These are phyloP conservation scores for Andrena haemorrhoa DNA, from an alignment of 2,888 invertebrate species.

Conservation along the genomic window DNA sequence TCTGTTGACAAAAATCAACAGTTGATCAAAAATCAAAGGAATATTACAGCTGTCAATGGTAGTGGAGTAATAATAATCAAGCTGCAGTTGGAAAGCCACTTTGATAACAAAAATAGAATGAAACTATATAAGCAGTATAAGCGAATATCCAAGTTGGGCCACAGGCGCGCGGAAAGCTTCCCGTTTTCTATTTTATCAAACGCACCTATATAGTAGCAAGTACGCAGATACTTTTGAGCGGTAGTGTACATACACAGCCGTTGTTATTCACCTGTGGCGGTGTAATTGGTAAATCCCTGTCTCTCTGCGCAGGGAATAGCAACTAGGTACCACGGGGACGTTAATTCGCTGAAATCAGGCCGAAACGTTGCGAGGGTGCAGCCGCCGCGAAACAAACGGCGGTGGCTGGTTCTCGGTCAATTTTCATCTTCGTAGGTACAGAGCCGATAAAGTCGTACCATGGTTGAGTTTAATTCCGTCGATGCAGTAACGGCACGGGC, in stretches of 20 bases:
- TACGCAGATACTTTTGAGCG: not conserved
- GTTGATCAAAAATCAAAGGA: too few relatives aligned
- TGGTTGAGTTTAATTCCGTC: conserved; percentile 24
- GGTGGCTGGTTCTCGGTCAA: not conserved
- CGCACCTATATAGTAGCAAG: too few relatives aligned
- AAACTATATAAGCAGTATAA: too few relatives aligned
- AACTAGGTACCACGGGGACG: conserved; percentile 3
- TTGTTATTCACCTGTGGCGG: not conserved
- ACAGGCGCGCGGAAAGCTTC: too few relatives aligned
- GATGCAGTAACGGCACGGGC: not conserved
- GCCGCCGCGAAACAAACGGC: not conserved
- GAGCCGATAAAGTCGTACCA: not conserved
- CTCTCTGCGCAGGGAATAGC: not conserved
- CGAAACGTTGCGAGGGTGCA: not conserved
- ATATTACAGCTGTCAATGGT: too few relatives aligned
- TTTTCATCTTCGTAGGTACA: conserved; percentile 27
- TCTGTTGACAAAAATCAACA: too few relatives aligned
- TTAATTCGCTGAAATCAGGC: conserved; percentile 19
- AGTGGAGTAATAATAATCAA: too few relatives aligned
- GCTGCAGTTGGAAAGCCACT: too few relatives aligned
- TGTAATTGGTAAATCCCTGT: conserved; percentile 6
- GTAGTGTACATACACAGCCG: not conserved
- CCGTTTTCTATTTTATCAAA: too few relatives aligned
- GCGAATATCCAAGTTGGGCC: too few relatives aligned
- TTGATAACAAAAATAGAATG: too few relatives aligned